Evolutionary conservation across 1,140 invertebrate genomes (phyloP).

Genomic region (Luehdorfia chinensis): DNA sequence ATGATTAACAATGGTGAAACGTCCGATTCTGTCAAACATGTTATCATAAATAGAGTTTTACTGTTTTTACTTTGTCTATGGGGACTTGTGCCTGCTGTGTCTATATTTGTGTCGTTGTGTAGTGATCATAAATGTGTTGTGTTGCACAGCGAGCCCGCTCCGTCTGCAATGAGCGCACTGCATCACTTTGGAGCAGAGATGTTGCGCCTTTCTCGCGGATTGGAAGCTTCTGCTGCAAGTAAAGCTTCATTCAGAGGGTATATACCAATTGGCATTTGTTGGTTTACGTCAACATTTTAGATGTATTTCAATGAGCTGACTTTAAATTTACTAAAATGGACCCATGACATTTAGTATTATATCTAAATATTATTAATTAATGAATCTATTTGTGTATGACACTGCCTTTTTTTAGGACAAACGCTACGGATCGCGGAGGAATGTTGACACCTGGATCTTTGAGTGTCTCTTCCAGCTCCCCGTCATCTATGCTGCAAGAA

Average conservation of each 20-base stretch:
- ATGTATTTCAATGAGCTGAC: too few relatives aligned
- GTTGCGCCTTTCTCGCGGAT: slow-evolving; percentile 86
- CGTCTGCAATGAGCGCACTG: slow-evolving; percentile 87
- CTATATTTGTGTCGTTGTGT: slow-evolving; percentile 37
- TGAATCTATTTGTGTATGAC: too few relatives aligned
- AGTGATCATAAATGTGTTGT: slow-evolving; percentile 48
- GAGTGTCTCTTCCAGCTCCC: slow-evolving; percentile 65
- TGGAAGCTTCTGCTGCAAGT: slow-evolving; percentile 79
- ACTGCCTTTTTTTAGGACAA: slow-evolving; percentile 53
- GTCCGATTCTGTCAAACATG: too few relatives aligned
- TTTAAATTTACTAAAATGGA: too few relatives aligned
- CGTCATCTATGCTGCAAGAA: slow-evolving; percentile 64
- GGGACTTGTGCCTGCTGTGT: slow-evolving; percentile 11
- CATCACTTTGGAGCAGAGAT: slow-evolving; percentile 90
- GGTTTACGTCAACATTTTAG: slow-evolving; percentile 34
- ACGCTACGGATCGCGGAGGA: slow-evolving; percentile 56
- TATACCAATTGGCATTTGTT: slow-evolving; percentile 53
- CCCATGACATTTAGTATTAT: too few relatives aligned
- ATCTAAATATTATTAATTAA: too few relatives aligned
- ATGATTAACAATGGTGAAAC: too few relatives aligned
- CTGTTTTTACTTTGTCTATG: slow-evolving; percentile 17
- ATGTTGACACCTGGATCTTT: slow-evolving; percentile 64
- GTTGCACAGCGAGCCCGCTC: slow-evolving; percentile 82
- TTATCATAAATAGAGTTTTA: too few relatives aligned
- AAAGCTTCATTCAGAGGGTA: slow-evolving; percentile 66